Evolutionary conservation across 2,113 vertebrate genomes (phyloP), one percentile per base, ranked within the genome.

Genomic region (Cyanoderma ruficeps): DNA sequence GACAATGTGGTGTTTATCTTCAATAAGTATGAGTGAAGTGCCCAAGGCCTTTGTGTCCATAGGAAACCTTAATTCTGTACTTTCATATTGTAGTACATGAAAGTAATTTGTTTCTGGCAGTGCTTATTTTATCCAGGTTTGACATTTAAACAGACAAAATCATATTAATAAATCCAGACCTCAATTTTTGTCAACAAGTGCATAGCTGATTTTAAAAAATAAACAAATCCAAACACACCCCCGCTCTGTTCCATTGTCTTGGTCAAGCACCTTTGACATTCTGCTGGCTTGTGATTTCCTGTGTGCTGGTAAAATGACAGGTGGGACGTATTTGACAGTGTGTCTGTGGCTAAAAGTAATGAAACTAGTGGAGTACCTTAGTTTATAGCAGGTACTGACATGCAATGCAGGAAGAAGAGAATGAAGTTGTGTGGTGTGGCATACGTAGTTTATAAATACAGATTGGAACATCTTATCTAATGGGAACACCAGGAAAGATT

Each of bases 21-120:
- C 83, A 95, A 49, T 67, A 95, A 75, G 89, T 83, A 64, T 7
- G 35, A 95, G 37, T 55, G 50, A 78, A 86, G 50, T 93, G 55
- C 91, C 92, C 44, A 50, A 90, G 59, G 60, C 93, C 52, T 84
- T 96, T 94, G 42, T 57, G 55, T 90, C 30, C 80, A 33, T 83
- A 90, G 22, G 13, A n/a, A 78, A 25, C 92, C 71, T 88, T 83
- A 80, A 80, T 89, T 63, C 33, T 69, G 49, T 63, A 39, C 28
- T 33, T 93, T 94, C 50, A 60, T 63, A 56, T 75, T 75, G 64
- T 74, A 68, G 42, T 60, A n/a, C 88, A 68, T 53, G 78, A 75
- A 95, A 84, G 46, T 49, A 10, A 87, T 93, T 90, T 92, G 41
- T 89, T 97, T 91, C 80, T 97, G 96, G 92, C 93, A 97, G 28